Base-by-base conservation (phyloP, 2,888 invertebrate species). In the Myopa tessellatipennis region DNA sequence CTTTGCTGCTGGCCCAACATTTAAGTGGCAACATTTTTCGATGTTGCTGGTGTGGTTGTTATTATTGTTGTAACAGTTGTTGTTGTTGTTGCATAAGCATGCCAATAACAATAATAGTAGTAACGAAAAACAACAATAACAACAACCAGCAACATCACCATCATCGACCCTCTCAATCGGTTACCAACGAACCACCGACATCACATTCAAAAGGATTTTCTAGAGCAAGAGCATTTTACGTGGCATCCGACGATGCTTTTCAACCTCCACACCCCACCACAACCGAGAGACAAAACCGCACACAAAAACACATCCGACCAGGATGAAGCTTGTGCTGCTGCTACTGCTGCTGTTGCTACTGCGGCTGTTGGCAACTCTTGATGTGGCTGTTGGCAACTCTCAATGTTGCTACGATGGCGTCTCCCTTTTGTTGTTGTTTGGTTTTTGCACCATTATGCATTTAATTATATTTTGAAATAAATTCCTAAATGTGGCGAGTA, bases 401-500 rank as follows among this genome's bases (percentile, higher is more conserved):
- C 38, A 45, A 5, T 70, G 50, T 12, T 69, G 69, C 69, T 26
- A 18, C n/a, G 45, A 50, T 34, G 7, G 18, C 4, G 14, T 14
- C n/a, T 0, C 52, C 26, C 4, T 12, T 50, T 34, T 34, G 55
- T 16, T 45, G 34, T 26, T 52, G 65, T 65, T 65, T 50, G 68
- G 60, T 45, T 75, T 75, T 69, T 65, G 40, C 60, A 60, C 75
- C 50, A 75, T 75, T 75, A 77, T 77, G 77, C 65, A 78, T 69
- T 78, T 78, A 78, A 74, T 74, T 78, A 78, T 71, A 71, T 74
- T 74, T 69, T 78, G 71, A 71, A 71, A 74, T 71, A 74, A 65
- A 78, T 74, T 74, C 52, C 63, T 68, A 73, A 52, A 60, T 36
- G 68, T 36, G 50, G 71, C 34, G 65, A 5, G 7, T n/a, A 45